These are phyloP conservation scores for Notospermus geniculatus DNA, from an alignment of 1,140 invertebrate genomes.

Conservation along the genomic window DNA sequence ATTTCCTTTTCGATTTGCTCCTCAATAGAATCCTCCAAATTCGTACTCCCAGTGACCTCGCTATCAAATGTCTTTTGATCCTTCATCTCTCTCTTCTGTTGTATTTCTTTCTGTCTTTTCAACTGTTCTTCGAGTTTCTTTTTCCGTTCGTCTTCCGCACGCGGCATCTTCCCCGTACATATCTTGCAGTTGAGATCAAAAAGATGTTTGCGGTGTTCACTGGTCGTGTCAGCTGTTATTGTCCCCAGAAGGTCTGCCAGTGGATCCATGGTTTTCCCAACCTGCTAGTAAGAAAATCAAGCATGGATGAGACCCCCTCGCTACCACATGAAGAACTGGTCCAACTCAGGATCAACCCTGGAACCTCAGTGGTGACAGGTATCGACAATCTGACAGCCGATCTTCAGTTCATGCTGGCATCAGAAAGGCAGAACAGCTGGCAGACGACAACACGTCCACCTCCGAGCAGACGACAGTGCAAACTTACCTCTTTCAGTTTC, in stretches of 20 bases:
- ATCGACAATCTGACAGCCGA: too few relatives aligned
- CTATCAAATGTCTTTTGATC: neutral
- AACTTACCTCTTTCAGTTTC: slow-evolving; percentile 34
- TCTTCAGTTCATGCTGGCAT: too few relatives aligned
- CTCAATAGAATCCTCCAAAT: too few relatives aligned
- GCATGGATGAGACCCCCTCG: too few relatives aligned
- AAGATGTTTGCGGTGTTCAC: slow-evolving; percentile 57
- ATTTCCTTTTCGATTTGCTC: too few relatives aligned
- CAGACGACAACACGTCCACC: too few relatives aligned
- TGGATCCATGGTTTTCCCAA: neutral
- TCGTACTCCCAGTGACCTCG: too few relatives aligned
- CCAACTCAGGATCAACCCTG: too few relatives aligned
- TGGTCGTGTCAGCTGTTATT: slow-evolving; percentile 54
- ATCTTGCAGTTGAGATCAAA: slow-evolving; percentile 62
- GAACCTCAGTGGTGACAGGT: neutral
- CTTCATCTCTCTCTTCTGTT: neutral
- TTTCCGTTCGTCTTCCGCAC: slow-evolving; percentile 16
- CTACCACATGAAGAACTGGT: neutral
- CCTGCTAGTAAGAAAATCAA: neutral
- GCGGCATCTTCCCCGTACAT: slow-evolving; percentile 55
- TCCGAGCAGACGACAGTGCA: too few relatives aligned
- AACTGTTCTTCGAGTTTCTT: slow-evolving; percentile 18
- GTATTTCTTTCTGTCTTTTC: slow-evolving; percentile 29
- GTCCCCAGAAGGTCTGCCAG: slow-evolving; percentile 26
- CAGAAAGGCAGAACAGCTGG: too few relatives aligned